Percentiles rank a stretch among this genome's conserved stretches.
These are phyloP conservation scores for Brachymystax lenok DNA, from an alignment of 2,797 vertebrate genomes.

Conservation along the genomic window DNA sequence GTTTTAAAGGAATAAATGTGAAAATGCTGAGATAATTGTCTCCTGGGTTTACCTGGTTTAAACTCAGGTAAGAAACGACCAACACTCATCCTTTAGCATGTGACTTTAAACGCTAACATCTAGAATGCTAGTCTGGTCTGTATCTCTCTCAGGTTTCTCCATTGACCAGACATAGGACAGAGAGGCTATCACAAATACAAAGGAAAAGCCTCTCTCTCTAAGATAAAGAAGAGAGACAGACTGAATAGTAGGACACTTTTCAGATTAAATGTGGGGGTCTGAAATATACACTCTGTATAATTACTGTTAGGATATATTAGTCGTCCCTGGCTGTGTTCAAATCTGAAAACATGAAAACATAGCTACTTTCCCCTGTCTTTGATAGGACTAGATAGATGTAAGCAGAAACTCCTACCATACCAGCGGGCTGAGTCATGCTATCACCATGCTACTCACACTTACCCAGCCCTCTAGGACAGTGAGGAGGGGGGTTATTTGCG, in stretches of 20 bases:
- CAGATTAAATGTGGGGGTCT: neutral
- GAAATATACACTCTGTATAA: neutral
- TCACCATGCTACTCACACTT: neutral
- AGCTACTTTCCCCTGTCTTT: constrained; percentile 19
- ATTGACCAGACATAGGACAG: neutral
- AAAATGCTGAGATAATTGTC: neutral
- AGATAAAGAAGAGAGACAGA: neutral
- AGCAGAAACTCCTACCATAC: constrained; percentile 14
- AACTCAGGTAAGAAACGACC: neutral
- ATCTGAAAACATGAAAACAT: constrained; percentile 3
- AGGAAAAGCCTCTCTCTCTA: neutral
- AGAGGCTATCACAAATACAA: constrained; percentile 6
- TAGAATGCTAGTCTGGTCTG: constrained; percentile 1
- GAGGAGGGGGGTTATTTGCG: neutral
- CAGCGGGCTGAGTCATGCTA: neutral
- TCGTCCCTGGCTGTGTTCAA: neutral
- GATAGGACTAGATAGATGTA: constrained; percentile 1
- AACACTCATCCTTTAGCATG: constrained; percentile 3
- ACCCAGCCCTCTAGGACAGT: neutral
- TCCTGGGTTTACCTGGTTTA: neutral
- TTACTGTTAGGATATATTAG: neutral
- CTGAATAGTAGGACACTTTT: neutral
- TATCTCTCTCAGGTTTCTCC: neutral
- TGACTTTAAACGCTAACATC: neutral
- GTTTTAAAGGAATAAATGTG: neutral